phyloP scores from a whole-genome alignment of 2,888 invertebrate genomes.

The Hydroisotoma schaefferi region DNA sequence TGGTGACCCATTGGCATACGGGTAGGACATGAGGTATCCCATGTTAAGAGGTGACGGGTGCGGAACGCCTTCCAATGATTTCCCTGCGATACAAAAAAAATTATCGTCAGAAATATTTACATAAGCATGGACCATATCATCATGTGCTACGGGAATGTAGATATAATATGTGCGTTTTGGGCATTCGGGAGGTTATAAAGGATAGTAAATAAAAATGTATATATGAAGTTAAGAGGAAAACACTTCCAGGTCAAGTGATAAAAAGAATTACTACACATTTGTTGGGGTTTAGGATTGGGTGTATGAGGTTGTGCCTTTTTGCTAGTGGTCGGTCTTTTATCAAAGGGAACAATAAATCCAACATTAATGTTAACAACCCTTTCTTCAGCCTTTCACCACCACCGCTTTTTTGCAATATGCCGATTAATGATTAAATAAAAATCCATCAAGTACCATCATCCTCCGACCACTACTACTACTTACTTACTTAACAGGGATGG shows the following conservation, averaged over 20 bases:
- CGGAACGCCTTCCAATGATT: constrained; percentile 47
- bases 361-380: not conserved
- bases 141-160: no score
- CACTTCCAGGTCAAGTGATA: not conserved
- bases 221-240: no score
- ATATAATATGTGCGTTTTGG: no score
- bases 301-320: constrained; percentile 23
- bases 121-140: not conserved
- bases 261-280: not conserved
- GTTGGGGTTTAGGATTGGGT: not conserved
- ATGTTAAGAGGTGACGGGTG: constrained; percentile 48
- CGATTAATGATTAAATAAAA: no score
- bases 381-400: not conserved
- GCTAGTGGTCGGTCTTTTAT: constrained; percentile 35
- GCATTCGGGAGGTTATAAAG: no score
- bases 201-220: no score
- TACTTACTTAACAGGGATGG: no score
- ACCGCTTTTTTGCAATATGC: no score
- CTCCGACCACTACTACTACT: no score
- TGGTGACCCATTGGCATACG: constrained; percentile 49
- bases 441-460: no score
- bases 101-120: not conserved
- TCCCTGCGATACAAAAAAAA: constrained; percentile 35
- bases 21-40: constrained; percentile 47
- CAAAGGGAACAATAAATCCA: constrained; percentile 32